These are phyloP conservation scores for Penaeus monodon DNA, from an alignment of 2,888 invertebrate genomes.

Conservation along the genomic window DNA sequence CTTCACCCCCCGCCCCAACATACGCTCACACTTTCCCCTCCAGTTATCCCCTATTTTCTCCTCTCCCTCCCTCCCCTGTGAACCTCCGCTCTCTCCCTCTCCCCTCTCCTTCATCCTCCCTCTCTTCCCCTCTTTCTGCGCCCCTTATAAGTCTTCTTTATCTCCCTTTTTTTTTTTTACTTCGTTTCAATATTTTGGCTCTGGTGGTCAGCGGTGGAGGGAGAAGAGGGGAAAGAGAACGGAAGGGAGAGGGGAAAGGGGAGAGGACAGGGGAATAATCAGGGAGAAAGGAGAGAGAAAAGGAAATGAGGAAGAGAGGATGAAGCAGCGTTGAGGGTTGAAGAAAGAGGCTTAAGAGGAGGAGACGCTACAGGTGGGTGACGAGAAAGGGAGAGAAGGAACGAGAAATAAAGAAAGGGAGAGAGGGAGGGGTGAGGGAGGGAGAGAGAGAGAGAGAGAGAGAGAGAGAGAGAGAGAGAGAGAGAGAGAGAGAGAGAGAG, in stretches of 20 bases:
- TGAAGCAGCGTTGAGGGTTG: no score
- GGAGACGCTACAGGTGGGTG: not conserved
- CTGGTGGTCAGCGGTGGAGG: conserved; percentile 34
- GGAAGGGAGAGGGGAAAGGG: not conserved
- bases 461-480: not conserved
- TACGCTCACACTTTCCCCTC: not conserved
- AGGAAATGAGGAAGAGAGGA: no score
- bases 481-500: not conserved
- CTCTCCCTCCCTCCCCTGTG: not conserved
- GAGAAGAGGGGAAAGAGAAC: conserved; percentile 1
- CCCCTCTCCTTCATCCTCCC: not conserved
- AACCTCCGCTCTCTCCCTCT: not conserved
- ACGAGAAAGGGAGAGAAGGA: not conserved
- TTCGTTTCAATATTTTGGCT: conserved; percentile 57
- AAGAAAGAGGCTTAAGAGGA: not conserved
- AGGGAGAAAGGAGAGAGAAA: no score
- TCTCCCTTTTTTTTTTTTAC: conserved; percentile 40
- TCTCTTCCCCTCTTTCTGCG: not conserved
- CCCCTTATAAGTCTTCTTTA: conserved; percentile 19
- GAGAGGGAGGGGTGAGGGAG: not conserved
- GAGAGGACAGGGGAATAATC: no score
- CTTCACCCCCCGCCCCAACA: not conserved
- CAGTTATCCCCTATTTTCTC: not conserved
- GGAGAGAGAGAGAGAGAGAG: no score
- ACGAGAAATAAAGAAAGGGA: not conserved